Evolutionary conservation across 2,797 vertebrate genomes (phyloP), one percentile per base, ranked within the genome.

Genomic region (Oreochromis mossambicus): DNA sequence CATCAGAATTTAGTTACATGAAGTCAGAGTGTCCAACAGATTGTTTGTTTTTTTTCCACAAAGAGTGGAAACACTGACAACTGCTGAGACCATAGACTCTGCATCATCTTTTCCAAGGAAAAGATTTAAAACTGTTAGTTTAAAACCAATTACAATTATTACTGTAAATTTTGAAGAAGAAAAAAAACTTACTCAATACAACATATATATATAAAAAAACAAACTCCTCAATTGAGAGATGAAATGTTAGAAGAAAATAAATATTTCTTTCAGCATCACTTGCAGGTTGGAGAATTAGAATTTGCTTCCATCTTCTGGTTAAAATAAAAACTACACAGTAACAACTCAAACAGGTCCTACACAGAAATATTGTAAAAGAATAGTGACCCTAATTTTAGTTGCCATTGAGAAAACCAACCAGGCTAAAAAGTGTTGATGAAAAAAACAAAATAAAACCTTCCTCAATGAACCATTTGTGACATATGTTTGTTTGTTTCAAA

Each of bases 251-350:
- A 43, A 41, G 19, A 77, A 50, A 24, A 36, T 19, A 15, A 66
- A 48, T 3, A 43, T 68, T 21, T 84, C 34, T 63, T 32, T 12
- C 43, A 32, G 26, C 24, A 50, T 32, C 43, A 19, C 10, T 48
- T 26, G 4, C 38, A 8, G 3, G 34, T 6, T 83, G 32, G 5
- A 24, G 75, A 34, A 48, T 11, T 1, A 7, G 2, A 5, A 15
- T 85, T 12, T 92, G 83, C 82, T 79, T 78, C 91, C 85, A 86
- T 78, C 91, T 86, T 2, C 24, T 90, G 92, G 73, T 12, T 6
- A 77, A n/a, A 52, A 4, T 13, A 7, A 1, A 15, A 17, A 80
- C 76, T 81, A n/a, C 73, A 77, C 9, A 3, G 7, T 21, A 38
- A 70, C 8, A 17, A 77, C 11, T 2, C 6, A 34, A 38, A 70